A percentile compares a stretch with the other conserved stretches of the same genome.
Conservation (phyloP, 2,113 vertebrate genomes). For the Pheucticus melanocephalus region DNA sequence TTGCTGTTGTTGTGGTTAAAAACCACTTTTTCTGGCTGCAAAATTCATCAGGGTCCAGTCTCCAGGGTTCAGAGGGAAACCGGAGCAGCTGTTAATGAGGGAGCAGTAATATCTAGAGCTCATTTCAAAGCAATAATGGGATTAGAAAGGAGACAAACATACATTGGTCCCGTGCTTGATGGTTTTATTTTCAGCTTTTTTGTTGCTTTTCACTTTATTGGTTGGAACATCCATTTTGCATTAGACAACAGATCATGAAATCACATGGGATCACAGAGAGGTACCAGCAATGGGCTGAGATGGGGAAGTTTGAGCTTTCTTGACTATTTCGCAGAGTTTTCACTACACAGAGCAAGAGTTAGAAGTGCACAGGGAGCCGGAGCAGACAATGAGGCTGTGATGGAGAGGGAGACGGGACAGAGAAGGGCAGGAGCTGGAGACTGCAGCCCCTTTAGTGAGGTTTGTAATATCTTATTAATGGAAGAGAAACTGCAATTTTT, state of each 20-base stretch:
- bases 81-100: constrained; percentile 40
- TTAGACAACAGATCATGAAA: constrained; percentile 30
- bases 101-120: constrained; percentile 7
- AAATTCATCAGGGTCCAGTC: constrained; percentile 43
- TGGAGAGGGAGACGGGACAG: background rate
- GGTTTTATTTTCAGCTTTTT: constrained; percentile 28
- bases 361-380: background rate
- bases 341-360: background rate
- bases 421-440: background rate
- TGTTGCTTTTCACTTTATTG: constrained; percentile 38
- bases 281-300: background rate
- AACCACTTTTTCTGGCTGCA: background rate
- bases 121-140: constrained; percentile 51
- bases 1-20: constrained; percentile 28
- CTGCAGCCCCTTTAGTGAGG: background rate
- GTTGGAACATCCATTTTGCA: constrained; percentile 36
- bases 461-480: constrained; percentile 42
- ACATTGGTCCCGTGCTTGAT: constrained; percentile 14
- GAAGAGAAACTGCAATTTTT: constrained; percentile 36
- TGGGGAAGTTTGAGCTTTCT: background rate
- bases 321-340: background rate
- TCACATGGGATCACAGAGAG: background rate
- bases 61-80: constrained; percentile 30
- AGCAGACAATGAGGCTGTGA: background rate
- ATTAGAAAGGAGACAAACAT: constrained; percentile 45